A percentile compares a stretch with the other conserved stretches of the same genome.
These are phyloP conservation scores for Picathartes gymnocephalus DNA, from an alignment of 2,113 vertebrate genomes.

Conservation along the genomic window DNA sequence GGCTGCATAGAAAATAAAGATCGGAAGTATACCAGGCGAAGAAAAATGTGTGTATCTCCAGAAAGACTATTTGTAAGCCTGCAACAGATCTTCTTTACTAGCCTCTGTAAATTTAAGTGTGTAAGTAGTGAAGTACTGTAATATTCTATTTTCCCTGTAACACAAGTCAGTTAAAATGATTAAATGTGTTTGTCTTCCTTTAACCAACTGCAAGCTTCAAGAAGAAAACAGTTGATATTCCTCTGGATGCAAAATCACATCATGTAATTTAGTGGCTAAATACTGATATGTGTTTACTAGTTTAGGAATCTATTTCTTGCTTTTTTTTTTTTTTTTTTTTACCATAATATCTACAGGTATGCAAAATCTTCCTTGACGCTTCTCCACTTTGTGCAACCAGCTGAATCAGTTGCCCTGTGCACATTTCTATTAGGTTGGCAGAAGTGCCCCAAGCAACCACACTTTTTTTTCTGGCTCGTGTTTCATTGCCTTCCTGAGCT, in stretches of 20 bases:
- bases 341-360: background rate
- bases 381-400: background rate
- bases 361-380: background rate
- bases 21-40: accelerated
- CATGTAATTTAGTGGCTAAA: background rate
- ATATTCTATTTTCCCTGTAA: background rate
- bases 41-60: background rate
- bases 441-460: background rate
- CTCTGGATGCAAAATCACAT: background rate
- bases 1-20: background rate
- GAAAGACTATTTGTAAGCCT: background rate
- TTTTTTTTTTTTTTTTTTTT: background rate
- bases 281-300: background rate
- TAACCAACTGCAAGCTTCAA: background rate
- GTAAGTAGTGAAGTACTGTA: background rate
- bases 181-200: background rate
- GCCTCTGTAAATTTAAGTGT: background rate
- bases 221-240: background rate
- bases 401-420: background rate
- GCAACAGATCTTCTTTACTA: background rate
- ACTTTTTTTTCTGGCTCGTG: background rate
- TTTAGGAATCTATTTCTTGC: background rate
- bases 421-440: background rate
- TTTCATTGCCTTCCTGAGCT: background rate
- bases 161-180: background rate